Conservation (phyloP, 2,797 vertebrate genomes). For the Telmatherina bonti region DNA sequence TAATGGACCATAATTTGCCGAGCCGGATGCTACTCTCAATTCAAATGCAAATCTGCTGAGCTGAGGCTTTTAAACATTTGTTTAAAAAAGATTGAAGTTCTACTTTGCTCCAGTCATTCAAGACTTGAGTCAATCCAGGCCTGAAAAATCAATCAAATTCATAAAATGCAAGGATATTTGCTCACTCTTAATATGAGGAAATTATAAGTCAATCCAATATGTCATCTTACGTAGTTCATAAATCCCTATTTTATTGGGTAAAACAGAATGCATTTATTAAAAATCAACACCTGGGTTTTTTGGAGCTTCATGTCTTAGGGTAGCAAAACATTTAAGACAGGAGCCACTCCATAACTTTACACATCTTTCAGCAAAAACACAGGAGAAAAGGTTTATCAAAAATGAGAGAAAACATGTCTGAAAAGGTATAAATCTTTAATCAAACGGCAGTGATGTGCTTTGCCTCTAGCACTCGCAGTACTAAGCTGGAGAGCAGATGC, state of each 20-base stretch:
- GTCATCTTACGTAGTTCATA: conserved; percentile 8
- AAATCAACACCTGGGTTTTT: conserved; percentile 36
- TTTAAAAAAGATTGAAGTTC: conserved; percentile 56
- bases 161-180: conserved; percentile 24
- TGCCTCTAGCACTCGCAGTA: conserved; percentile 77
- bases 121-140: conserved; percentile 51
- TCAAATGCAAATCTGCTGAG: conserved; percentile 73
- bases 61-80: conserved; percentile 59
- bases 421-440: conserved; percentile 85
- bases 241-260: conserved; percentile 21
- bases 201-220: conserved; percentile 30
- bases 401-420: conserved; percentile 80
- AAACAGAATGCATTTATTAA: conserved; percentile 34
- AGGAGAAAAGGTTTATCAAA: conserved; percentile 69
- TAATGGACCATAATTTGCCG: conserved; percentile 43
- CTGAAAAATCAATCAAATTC: conserved; percentile 46
- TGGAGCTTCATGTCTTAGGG: conserved; percentile 24
- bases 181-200: conserved; percentile 31
- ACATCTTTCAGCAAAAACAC: conserved; percentile 67
- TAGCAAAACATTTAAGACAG: conserved; percentile 53
- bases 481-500: conserved; percentile 78
- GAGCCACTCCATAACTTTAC: conserved; percentile 65
- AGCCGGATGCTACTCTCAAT: conserved; percentile 46
- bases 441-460: conserved; percentile 77
- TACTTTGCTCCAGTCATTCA: conserved; percentile 54